These are phyloP conservation scores for Oryzias melastigma DNA, from an alignment of 2,113 vertebrate species.

Conservation along the genomic window DNA sequence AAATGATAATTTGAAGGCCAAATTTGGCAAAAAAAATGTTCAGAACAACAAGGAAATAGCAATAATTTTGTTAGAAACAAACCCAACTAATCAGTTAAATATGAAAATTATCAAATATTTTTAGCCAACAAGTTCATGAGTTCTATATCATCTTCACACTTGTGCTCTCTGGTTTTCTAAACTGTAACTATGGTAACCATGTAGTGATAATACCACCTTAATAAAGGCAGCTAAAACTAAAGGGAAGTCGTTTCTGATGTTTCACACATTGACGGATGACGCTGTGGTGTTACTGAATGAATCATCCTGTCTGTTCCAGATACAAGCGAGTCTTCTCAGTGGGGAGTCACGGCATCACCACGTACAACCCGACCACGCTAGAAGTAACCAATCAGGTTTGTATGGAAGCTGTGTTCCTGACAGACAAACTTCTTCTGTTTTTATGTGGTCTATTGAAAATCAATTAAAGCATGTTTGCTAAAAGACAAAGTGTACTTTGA, in stretches of 20 bases:
- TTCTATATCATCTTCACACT: no score
- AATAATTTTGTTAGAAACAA: no score
- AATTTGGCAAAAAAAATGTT: no score
- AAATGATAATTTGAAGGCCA: no score
- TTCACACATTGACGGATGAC: slow-evolving; percentile 3
- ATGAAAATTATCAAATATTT: no score
- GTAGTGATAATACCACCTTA: no score
- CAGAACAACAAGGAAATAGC: no score
- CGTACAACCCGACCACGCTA: slow-evolving; percentile 95
- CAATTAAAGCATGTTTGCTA: slow-evolving; percentile 5
- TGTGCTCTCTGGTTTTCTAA: no score
- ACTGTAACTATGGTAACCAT: no score
- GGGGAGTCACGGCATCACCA: slow-evolving; percentile 95
- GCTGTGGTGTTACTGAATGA: slow-evolving; percentile 28
- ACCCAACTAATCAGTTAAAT: no score
- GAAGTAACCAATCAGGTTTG: slow-evolving; percentile 99
- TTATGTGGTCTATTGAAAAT: slow-evolving; percentile 6
- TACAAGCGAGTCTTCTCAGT: slow-evolving; percentile 98
- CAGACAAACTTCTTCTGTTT: not conserved
- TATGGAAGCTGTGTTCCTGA: not conserved
- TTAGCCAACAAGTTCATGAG: no score
- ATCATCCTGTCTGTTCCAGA: slow-evolving; percentile 72
- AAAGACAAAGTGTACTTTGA: slow-evolving; percentile 11
- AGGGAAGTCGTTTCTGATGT: not conserved
- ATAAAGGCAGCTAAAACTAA: no score